Conservation (phyloP, 2,113 vertebrate species). For the Lota lota region DNA sequence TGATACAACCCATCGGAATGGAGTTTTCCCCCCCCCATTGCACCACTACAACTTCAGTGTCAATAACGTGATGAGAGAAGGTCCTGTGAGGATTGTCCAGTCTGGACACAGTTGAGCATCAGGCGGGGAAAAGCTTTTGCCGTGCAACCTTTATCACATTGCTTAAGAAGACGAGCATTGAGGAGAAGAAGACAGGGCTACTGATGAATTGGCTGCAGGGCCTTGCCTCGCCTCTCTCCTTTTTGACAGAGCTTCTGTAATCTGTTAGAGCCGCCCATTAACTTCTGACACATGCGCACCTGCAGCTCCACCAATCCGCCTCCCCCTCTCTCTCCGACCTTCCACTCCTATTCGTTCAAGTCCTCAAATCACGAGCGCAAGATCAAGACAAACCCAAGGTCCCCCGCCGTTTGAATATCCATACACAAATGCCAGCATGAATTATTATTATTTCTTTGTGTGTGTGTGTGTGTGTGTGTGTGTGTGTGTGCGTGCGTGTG, state of each 20-base stretch:
- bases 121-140: constrained; percentile 59
- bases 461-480: no score
- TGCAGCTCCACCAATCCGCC: constrained; percentile 58
- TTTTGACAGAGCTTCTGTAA: constrained; percentile 71
- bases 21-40: no score
- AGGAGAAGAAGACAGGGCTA: constrained; percentile 62
- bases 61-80: no score
- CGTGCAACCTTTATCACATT: constrained; percentile 71
- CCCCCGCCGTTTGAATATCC: constrained; percentile 28
- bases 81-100: constrained; percentile 56
- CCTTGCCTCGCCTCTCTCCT: constrained; percentile 60
- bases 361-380: background rate
- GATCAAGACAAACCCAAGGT: constrained; percentile 14
- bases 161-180: constrained; percentile 65
- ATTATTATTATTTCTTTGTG: background rate
- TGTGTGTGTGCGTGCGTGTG: no score
- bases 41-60: no score
- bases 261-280: constrained; percentile 74
- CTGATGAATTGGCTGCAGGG: constrained; percentile 71
- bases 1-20: no score
- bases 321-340: constrained; percentile 39
- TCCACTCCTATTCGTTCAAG: constrained; percentile 20
- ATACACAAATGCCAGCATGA: constrained; percentile 1
- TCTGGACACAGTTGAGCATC: constrained; percentile 63
- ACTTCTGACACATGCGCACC: constrained; percentile 63